Evolutionary conservation across 2,888 invertebrate genomes (phyloP), one percentile per base, ranked within the genome.

Genomic region (Aspidapion aeneum): DNA sequence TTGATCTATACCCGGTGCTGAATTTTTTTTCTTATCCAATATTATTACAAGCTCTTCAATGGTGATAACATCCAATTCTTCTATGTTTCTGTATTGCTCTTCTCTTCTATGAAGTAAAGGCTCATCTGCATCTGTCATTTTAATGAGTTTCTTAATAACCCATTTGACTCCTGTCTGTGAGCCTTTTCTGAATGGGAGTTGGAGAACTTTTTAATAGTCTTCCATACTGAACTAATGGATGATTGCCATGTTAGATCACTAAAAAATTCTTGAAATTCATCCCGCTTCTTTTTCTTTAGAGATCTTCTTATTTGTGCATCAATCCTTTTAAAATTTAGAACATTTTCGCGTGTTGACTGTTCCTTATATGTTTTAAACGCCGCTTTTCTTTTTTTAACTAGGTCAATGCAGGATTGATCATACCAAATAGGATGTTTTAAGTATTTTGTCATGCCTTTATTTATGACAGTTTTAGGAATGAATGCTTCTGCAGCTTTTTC

Each of bases 1-100:
- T 18, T 35, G 18, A 35, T 63, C 63, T 19, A 18, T 35, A 9
- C 63, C 63, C n/a, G 63, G 59, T 18, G 59, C 20, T 16, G 54
- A 19, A 19, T 59, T 60, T 54, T 59, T 35, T 54, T 55, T 12
- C 55, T 17, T 58, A 21, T 52, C 35, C 3, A 35, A 12, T 35
- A 35, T 35, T 35, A 35, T 35, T 35, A 7, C 5, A 35, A 35
- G 5, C 12, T 35, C 12, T 12, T 35, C 35, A 3, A 35, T 3
- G 3, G 35, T 35, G 5, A 35, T 12, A 3, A 12, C 35, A 7
- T 35, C 12, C 12, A 35, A 35, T 12, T 35, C 35, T 35, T 35
- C 35, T 7, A 7, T 35, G 12, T 35, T 35, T 35, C 5, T 35
- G 12, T 35, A 35, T 35, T 35, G 35, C 3, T 3, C 3, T 35